Percentiles rank a stretch among this genome's conserved stretches.
phyloP scores from a whole-genome alignment of 2,888 invertebrate species.

The Cacoxenus indagator region DNA sequence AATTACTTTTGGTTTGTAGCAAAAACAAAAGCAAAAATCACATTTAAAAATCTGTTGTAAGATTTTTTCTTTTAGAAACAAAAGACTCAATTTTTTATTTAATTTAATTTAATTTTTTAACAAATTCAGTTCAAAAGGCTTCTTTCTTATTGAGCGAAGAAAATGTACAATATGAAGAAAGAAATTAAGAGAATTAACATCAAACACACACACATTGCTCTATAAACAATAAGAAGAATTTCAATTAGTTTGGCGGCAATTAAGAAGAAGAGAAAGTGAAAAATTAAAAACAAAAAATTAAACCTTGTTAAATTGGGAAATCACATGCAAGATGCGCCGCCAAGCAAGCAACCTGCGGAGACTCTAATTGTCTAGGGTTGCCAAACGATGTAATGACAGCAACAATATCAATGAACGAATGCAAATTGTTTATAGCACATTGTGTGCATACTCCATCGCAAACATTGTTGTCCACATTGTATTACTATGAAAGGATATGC shows the following conservation, averaged over 20 bases:
- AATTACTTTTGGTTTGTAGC: constrained; percentile 43
- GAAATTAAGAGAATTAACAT: background rate
- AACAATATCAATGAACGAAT: background rate
- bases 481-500: constrained; percentile 34
- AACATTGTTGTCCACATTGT: constrained; percentile 37
- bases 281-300: too few relatives aligned
- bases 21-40: constrained; percentile 26
- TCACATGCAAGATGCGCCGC: too few relatives aligned
- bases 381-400: constrained; percentile 22
- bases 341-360: constrained; percentile 60
- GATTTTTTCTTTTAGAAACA: constrained; percentile 45
- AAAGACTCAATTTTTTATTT: constrained; percentile 8
- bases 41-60: constrained; percentile 60
- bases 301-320: too few relatives aligned
- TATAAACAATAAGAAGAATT: background rate
- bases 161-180: background rate
- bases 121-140: background rate
- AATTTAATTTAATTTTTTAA: background rate
- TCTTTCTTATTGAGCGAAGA: too few relatives aligned
- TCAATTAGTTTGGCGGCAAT: background rate
- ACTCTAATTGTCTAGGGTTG: constrained; percentile 67
- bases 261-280: too few relatives aligned
- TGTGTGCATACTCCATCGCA: constrained; percentile 1
- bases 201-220: background rate
- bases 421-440: background rate